Evolutionary conservation across 2,888 invertebrate genomes (phyloP).

Genomic region (Apamea sordens): DNA sequence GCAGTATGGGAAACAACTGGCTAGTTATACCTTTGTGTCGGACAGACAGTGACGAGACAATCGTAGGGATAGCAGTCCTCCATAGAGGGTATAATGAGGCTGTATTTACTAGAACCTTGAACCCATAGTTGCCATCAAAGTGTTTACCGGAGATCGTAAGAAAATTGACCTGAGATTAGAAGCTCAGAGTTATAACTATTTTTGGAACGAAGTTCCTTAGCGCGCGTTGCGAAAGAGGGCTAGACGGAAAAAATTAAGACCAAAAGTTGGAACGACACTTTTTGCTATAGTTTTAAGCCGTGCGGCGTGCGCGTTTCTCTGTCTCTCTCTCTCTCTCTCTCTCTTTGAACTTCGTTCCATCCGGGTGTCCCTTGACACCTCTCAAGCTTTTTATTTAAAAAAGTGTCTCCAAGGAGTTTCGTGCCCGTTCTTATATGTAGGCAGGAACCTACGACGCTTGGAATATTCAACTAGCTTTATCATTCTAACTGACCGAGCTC

Average conservation of each 20-base stretch:
- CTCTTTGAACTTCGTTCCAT: too few relatives aligned
- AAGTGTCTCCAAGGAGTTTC: neutral
- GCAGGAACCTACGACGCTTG: neutral
- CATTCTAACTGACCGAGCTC: neutral
- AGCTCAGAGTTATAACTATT: neutral
- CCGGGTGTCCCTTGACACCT: too few relatives aligned
- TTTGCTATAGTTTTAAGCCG: too few relatives aligned
- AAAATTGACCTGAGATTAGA: neutral
- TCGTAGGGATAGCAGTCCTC: neutral
- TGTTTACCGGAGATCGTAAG: too few relatives aligned
- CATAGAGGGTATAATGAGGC: neutral
- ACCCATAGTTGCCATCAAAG: neutral
- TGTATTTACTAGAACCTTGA: constrained; percentile 8
- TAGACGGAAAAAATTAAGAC: too few relatives aligned
- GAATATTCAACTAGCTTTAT: neutral
- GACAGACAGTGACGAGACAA: constrained; percentile 19
- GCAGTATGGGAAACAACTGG: neutral
- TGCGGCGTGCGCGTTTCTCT: too few relatives aligned
- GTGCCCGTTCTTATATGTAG: neutral
- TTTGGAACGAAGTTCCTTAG: too few relatives aligned
- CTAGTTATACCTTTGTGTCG: neutral
- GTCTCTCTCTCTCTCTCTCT: too few relatives aligned
- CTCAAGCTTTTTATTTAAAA: neutral
- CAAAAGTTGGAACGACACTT: too few relatives aligned
- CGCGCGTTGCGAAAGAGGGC: too few relatives aligned